Evolutionary conservation across 2,113 vertebrate species (phyloP).

Genomic region (Brachirus orientalis): DNA sequence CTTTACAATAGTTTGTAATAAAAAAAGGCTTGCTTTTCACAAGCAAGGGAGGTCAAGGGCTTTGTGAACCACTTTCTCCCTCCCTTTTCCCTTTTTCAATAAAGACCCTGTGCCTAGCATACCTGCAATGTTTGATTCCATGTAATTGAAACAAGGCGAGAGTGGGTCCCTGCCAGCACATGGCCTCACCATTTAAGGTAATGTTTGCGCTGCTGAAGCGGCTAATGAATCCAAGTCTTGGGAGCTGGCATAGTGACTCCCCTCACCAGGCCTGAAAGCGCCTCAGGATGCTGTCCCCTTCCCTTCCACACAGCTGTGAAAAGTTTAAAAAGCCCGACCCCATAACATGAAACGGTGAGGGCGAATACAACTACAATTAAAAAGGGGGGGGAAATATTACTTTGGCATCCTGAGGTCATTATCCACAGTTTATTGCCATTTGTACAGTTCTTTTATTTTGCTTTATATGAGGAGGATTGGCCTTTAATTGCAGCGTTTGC

Average conservation of each 20-base stretch:
- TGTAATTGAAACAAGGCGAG: constrained; percentile 84
- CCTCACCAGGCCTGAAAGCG: constrained; percentile 69
- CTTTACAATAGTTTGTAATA: constrained; percentile 70
- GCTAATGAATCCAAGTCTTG: constrained; percentile 83
- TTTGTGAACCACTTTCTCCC: constrained; percentile 60
- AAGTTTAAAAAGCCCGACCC: constrained; percentile 77
- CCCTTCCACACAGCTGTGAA: constrained; percentile 78
- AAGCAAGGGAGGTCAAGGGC: constrained; percentile 51
- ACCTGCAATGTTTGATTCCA: constrained; percentile 83
- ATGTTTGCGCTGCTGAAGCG: constrained; percentile 81
- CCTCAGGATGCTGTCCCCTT: constrained; percentile 80
- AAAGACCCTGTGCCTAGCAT: constrained; percentile 72
- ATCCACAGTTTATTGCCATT: constrained; percentile 80
- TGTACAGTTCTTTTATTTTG: constrained; percentile 82
- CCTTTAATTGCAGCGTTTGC: constrained; percentile 75
- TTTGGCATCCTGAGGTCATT: constrained; percentile 84
- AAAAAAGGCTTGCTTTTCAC: constrained; percentile 63
- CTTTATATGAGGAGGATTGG: constrained; percentile 79
- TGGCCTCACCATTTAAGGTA: constrained; percentile 84
- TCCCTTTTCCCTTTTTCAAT: constrained; percentile 57
- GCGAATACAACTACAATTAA: constrained; percentile 79
- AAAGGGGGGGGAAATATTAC: constrained; percentile 74
- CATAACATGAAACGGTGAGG: constrained; percentile 81
- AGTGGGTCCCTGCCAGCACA: constrained; percentile 73
- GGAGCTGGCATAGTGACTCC: constrained; percentile 77